These are phyloP conservation scores for Campaea margaritaria DNA, from an alignment of 2,888 invertebrate genomes.

Conservation along the genomic window DNA sequence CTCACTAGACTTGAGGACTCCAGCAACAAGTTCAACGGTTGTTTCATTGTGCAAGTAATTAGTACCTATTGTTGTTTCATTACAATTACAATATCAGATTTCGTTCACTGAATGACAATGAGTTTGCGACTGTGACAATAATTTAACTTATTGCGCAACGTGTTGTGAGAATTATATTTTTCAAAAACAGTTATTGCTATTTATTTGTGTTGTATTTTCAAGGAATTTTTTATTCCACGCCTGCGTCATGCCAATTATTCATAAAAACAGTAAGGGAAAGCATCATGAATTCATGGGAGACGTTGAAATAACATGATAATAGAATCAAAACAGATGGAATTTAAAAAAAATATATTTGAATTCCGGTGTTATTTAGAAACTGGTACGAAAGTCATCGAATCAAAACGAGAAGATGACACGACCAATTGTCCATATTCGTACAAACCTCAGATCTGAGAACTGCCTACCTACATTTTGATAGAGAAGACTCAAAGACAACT, in stretches of 20 bases:
- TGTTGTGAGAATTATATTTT: conserved; percentile 43
- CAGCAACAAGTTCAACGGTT: conserved; percentile 29
- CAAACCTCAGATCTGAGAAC: too few relatives aligned
- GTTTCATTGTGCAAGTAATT: conserved; percentile 44
- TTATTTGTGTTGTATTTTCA: background rate
- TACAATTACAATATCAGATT: conserved; percentile 50
- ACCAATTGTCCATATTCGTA: too few relatives aligned
- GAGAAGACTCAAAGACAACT: too few relatives aligned
- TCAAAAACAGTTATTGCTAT: background rate
- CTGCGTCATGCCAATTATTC: background rate
- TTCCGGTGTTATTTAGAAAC: too few relatives aligned
- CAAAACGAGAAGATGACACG: too few relatives aligned
- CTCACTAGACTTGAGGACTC: conserved; percentile 11
- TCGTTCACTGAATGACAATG: conserved; percentile 52
- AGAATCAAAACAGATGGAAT: too few relatives aligned
- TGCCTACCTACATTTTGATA: too few relatives aligned
- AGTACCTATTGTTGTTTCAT: conserved; percentile 45
- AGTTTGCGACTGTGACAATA: conserved; percentile 52
- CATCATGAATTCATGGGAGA: too few relatives aligned
- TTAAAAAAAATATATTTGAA: too few relatives aligned
- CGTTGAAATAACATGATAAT: too few relatives aligned
- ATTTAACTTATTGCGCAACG: conserved; percentile 51
- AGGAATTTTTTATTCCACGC: background rate
- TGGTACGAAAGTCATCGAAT: too few relatives aligned
- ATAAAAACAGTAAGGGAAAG: background rate